phyloP scores from a whole-genome alignment of 2,888 invertebrate species.

The Pristionchus fissidentatus region DNA sequence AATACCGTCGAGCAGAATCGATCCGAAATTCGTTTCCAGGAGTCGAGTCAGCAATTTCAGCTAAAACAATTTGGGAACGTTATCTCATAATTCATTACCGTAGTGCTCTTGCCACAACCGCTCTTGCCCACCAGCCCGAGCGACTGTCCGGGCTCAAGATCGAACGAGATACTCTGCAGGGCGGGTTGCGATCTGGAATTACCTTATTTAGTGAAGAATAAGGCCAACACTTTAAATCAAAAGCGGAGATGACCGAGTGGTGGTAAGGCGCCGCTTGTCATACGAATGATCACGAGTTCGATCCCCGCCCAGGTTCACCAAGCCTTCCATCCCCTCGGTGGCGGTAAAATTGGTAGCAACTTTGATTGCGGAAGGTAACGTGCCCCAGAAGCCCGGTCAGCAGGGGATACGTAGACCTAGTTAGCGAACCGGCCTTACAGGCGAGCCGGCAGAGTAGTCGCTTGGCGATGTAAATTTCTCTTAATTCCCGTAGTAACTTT shows the following conservation, averaged over 20 bases:
- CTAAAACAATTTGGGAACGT: background rate
- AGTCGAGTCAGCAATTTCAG: background rate
- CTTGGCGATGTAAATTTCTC: background rate
- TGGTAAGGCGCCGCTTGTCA: no score
- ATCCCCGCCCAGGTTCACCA: no score
- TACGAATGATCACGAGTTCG: no score
- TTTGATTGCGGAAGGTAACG: no score
- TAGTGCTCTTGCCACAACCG: constrained; percentile 23
- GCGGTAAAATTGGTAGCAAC: no score
- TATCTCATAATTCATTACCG: background rate
- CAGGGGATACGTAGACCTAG: no score
- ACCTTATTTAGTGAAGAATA: background rate
- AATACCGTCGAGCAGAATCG: background rate
- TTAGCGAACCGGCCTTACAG: no score
- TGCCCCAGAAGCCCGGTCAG: no score
- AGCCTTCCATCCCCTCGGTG: no score
- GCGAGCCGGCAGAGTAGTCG: no score
- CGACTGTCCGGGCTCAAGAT: background rate
- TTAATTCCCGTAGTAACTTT: background rate
- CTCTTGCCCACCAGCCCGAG: constrained; percentile 23
- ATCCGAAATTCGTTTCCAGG: background rate
- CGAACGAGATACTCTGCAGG: background rate
- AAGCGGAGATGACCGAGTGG: no score
- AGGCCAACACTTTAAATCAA: no score
- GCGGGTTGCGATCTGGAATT: background rate